phyloP scores from a whole-genome alignment of 2,113 vertebrate genomes.

The Varanus komodoensis region DNA sequence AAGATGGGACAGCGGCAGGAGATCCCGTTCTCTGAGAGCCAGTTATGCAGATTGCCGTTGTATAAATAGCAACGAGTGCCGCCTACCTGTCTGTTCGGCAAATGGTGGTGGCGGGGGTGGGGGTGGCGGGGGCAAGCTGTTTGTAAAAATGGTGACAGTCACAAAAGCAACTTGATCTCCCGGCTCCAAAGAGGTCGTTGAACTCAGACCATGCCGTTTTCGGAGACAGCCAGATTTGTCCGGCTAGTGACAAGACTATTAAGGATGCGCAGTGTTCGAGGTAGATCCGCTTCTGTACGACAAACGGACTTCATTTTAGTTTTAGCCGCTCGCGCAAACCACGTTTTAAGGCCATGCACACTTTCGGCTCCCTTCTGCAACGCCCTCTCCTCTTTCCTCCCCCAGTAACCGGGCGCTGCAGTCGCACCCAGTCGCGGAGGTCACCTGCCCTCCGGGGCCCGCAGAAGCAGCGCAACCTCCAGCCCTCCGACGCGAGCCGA shows the following conservation, averaged over 20 bases:
- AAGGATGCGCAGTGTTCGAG: neutral
- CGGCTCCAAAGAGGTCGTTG: neutral
- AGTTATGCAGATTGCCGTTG: neutral
- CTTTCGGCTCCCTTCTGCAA: conserved; percentile 26
- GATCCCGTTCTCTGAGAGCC: neutral
- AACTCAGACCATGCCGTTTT: neutral
- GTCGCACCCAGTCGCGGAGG: neutral
- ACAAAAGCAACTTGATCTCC: conserved; percentile 21
- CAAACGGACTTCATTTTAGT: neutral
- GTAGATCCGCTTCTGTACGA: neutral
- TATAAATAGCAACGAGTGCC: neutral
- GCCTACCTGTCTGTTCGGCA: conserved; percentile 9
- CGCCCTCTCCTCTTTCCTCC: accelerated
- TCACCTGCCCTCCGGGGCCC: conserved; percentile 48
- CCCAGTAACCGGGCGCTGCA: neutral
- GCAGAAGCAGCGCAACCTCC: neutral
- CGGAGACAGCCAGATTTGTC: neutral
- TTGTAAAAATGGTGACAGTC: neutral
- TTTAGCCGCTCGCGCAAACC: neutral
- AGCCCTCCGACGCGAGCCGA: neutral
- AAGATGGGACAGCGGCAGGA: neutral
- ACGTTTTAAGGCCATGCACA: neutral
- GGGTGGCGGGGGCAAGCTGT: neutral
- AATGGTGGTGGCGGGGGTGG: no score
- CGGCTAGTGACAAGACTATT: neutral